Base-by-base conservation (phyloP, 1,140 invertebrate species). In the Drosophila pachea region DNA sequence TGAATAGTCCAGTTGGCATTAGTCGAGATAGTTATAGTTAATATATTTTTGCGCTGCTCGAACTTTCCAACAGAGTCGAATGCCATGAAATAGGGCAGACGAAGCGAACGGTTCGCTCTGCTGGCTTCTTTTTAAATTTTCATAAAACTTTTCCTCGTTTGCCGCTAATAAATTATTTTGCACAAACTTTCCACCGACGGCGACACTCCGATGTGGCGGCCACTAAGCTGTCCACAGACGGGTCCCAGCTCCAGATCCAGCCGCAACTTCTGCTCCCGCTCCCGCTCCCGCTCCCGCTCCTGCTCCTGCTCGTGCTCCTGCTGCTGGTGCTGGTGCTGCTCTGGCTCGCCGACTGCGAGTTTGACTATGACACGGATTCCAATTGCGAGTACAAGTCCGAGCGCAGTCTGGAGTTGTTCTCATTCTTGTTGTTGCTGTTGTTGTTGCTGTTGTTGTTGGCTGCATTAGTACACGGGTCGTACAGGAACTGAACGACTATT, bases 131-230 rank as follows among this genome's bases (percentile, higher is more conserved):
- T 78, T 73, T 73, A 75, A 83, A 79, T 84, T 83, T 83, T 84
- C 75, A 83, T 84, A 83, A 84, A 84, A 84, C 79, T 83, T 78
- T 84, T 78, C 22, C 79, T 83, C 79, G 79, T 83, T 83, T 84
- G 79, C 79, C 79, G 76, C 79, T 84, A 86, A 84, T 84, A 84
- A 84, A 84, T 84, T 84, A 84, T 84, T 74, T 84, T 76, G 72
- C 43, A 56, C 36, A 76, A 83, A 74, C 54, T 74, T 66, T 61
- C 36, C 29, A 64, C 68, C 42, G 12, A 63, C 43, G 52, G 69
- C 66, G 64, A 67, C 58, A 62, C 62, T 42, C 42, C 53, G 40
- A 61, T 56, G 59, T 42, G 7, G n/a, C 29, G 63, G 54, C 45
- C 71, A 76, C 81, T 68, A 79, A 79, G 78, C 68, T 75, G 72